Evolutionary conservation across 2,113 vertebrate species (phyloP).

Genomic region (Hypomesus transpacificus): DNA sequence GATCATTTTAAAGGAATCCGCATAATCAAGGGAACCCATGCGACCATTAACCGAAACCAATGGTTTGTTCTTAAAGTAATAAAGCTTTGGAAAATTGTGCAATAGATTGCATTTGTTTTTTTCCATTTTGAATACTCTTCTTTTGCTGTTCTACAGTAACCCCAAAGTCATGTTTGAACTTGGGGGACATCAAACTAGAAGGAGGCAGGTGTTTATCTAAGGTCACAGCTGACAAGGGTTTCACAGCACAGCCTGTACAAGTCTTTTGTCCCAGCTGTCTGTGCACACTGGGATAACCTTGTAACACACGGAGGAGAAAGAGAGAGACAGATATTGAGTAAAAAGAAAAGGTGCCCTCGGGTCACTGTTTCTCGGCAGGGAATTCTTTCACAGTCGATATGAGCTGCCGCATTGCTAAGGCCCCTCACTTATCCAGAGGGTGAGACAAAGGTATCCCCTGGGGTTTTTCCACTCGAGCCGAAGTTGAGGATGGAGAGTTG

Average conservation of each 20-base stretch:
- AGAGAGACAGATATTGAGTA: neutral
- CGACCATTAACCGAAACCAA: no score
- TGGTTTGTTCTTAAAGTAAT: neutral
- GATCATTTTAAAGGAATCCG: no score
- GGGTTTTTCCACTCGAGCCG: conserved; percentile 5
- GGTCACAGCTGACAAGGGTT: conserved; percentile 36
- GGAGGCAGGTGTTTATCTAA: conserved; percentile 36
- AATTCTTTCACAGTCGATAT: conserved; percentile 52
- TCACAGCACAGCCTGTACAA: conserved; percentile 22
- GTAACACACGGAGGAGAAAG: neutral
- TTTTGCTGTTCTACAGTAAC: neutral
- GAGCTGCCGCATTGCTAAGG: conserved; percentile 24
- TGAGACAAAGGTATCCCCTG: neutral
- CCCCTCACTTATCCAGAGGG: conserved; percentile 24
- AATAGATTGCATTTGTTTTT: neutral
- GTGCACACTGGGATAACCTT: conserved; percentile 28
- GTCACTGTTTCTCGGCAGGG: conserved; percentile 21
- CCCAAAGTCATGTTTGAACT: conserved; percentile 9
- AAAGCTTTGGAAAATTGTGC: neutral
- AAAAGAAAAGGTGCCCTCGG: conserved; percentile 21
- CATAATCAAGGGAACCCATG: no score
- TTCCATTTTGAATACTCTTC: no score
- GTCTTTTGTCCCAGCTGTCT: conserved; percentile 35
- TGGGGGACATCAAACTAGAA: conserved; percentile 5
- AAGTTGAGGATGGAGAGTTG: neutral